Evolutionary conservation across 2,113 vertebrate genomes (phyloP), one percentile per base, ranked within the genome.

Genomic region (Castor canadensis): DNA sequence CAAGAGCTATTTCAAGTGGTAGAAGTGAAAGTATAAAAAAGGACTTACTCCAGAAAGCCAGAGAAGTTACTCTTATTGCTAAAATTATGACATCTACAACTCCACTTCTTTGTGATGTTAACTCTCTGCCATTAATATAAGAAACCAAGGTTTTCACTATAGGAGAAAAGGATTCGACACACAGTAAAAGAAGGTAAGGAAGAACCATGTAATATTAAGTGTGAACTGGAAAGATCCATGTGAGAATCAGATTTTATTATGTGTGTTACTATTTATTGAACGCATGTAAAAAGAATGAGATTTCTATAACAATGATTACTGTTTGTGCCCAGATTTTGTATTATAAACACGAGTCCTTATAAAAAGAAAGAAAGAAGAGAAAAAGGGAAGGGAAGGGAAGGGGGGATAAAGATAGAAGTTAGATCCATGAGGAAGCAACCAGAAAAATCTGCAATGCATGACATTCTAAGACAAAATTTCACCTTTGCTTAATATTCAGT

Each of bases 401-500:
- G 35, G 45, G 87, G 10, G 24, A 28, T 17, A 62, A 38, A 91
- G 9, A 30, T 47, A 47, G 49, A 90, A 76, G 26, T 69, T 43
- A 84, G 76, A 83, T 32, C 20, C 40, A 75, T 47, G 32, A 95
- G 32, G 56, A 79, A 84, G 22, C 56, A 93, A 84, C 58, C 35
- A 60, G 81, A 69, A 13, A 91, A 85, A 86, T 89, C 66, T 75
- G 71, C 43, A 91, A 43, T 47, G 26, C 62, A 15, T 85, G 45
- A 85, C 7, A 77, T 82, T 69, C 24, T 71, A 66, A 38, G 32
- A 84, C 40, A 90, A 96, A 90, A 94, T 52, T 43, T n/a, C n/a
- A n/a, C n/a, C n/a, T n/a, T n/a, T n/a, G n/a, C n/a, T n/a, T n/a
- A n/a, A n/a, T n/a, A n/a, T n/a, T n/a, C n/a, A n/a, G n/a, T n/a